A percentile compares a stretch with the other conserved stretches of the same genome.
Evolutionary conservation across 1,140 invertebrate genomes (phyloP).

Genomic region (Drepana arcuata): DNA sequence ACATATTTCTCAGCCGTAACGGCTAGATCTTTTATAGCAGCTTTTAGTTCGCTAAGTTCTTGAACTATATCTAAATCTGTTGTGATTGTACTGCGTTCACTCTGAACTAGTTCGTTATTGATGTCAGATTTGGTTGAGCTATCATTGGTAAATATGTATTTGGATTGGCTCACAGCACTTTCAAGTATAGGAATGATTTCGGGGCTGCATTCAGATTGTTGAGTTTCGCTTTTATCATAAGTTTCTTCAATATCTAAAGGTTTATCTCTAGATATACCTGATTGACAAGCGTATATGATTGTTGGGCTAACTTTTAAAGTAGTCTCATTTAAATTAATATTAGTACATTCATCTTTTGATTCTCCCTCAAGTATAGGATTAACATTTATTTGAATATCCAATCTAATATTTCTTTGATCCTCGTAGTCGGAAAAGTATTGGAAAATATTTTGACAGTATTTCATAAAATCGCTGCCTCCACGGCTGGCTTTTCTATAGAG

Average conservation of each 20-base stretch:
- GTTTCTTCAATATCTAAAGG: too few species aligned
- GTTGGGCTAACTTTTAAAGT: too few species aligned
- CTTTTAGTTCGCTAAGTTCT: conserved; percentile 36
- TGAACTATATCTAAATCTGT: conserved; percentile 24
- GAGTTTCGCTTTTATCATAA: too few species aligned
- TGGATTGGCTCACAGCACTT: conserved; percentile 27
- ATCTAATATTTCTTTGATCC: conserved; percentile 26
- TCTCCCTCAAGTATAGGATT: conserved; percentile 9
- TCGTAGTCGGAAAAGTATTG: conserved; percentile 28
- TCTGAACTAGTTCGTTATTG: conserved; percentile 5
- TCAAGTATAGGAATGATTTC: conserved; percentile 44
- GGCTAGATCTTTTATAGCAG: conserved; percentile 33
- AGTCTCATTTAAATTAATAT: too few species aligned
- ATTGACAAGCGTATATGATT: too few species aligned
- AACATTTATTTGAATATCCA: conserved; percentile 37
- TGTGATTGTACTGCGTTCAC: conserved; percentile 5
- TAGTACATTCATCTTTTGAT: conserved; percentile 6
- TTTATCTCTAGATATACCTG: too few species aligned
- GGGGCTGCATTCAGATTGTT: conserved; percentile 8
- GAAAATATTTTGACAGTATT: conserved; percentile 31
- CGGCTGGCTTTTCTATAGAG: conserved; percentile 19
- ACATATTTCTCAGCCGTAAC: conserved; percentile 30
- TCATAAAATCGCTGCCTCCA: conserved; percentile 17
- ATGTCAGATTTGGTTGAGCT: conserved; percentile 3
- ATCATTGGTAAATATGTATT: conserved; percentile 26